Base-by-base conservation (phyloP, 1,140 invertebrate species). In the Drosophila tsacasi region DNA sequence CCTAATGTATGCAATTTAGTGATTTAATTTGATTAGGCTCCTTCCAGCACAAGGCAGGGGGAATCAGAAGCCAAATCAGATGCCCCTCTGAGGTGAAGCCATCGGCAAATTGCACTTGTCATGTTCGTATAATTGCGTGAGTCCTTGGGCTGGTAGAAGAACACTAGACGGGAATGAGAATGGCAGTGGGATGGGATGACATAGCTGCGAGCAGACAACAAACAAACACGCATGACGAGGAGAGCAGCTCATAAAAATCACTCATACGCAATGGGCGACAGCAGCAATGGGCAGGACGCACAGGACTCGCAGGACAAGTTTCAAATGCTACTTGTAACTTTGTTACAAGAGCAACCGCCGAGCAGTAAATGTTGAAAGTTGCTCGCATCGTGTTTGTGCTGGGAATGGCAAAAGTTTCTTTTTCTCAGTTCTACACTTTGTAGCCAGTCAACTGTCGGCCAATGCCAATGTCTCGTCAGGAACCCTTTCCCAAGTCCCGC, bases 301-400 rank as follows among this genome's bases (percentile, higher is more conserved):
- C 54, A n/a, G 54, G 54, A 76, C 42, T 77, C 32, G 52, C 58
- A 54, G 63, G 71, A 90, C 85, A 90, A 90, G 60, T 89, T 89
- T 89, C 85, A 81, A 89, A 90, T 89, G 85, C 81, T 90, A 80
- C 84, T 89, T 89, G 81, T 89, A 89, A 90, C 85, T 89, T 89
- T 89, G 66, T 76, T 78, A 72, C 67, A 83, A 47, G 65, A 81
- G 63, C 61, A 67, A 72, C 58, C 46, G 17, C 58, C 54, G 12
- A 64, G 39, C 49, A 44, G 77, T 79, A 78, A 75, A 87, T 87
- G 80, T 81, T 83, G 42, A 83, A 78, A 81, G 58, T 83, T 87
- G 21, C 75, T 40, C 64, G 21, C 63, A 32, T 54, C 68, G 40
- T 79, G 68, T 73, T 79, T 79, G 67, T 66, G 30, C 59, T 64